These are phyloP conservation scores for Parambassis ranga DNA, from an alignment of 2,797 vertebrate species.

Conservation along the genomic window DNA sequence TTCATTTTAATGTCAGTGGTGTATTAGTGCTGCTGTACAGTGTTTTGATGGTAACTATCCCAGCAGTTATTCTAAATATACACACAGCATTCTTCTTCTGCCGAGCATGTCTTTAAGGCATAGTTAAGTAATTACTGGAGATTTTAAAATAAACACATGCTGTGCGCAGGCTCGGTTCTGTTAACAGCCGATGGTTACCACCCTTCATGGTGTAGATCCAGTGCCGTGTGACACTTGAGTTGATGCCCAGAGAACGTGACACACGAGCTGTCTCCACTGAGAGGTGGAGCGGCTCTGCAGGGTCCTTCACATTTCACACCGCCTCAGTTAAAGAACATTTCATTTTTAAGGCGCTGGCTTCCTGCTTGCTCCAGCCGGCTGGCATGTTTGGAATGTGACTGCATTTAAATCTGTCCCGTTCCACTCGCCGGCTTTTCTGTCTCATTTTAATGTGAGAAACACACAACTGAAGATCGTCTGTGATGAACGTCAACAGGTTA, in stretches of 20 bases:
- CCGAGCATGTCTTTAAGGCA: conserved; percentile 68
- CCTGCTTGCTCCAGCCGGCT: conserved; percentile 41
- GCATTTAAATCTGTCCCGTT: conserved; percentile 41
- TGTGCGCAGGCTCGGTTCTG: conserved; percentile 58
- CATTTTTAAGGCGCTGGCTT: conserved; percentile 34
- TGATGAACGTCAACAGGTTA: background rate
- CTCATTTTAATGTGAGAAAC: background rate
- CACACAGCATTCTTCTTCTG: conserved; percentile 68
- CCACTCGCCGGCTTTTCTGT: conserved; percentile 22
- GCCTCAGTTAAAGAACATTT: conserved; percentile 37
- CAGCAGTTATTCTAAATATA: conserved; percentile 76
- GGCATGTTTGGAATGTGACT: conserved; percentile 61
- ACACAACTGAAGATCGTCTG: conserved; percentile 1
- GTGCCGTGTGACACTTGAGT: conserved; percentile 60
- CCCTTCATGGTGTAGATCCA: conserved; percentile 53
- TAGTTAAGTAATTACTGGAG: conserved; percentile 75
- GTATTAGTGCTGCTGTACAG: conserved; percentile 65
- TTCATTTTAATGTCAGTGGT: conserved; percentile 73
- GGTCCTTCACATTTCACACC: conserved; percentile 52
- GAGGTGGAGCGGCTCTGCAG: conserved; percentile 28
- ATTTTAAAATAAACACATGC: conserved; percentile 77
- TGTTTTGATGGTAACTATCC: conserved; percentile 74
- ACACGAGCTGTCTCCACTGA: conserved; percentile 34
- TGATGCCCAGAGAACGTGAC: conserved; percentile 46
- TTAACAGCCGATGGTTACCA: conserved; percentile 57